Base-by-base conservation (phyloP, 2,888 invertebrate species). In the Monochamus alternatus region DNA sequence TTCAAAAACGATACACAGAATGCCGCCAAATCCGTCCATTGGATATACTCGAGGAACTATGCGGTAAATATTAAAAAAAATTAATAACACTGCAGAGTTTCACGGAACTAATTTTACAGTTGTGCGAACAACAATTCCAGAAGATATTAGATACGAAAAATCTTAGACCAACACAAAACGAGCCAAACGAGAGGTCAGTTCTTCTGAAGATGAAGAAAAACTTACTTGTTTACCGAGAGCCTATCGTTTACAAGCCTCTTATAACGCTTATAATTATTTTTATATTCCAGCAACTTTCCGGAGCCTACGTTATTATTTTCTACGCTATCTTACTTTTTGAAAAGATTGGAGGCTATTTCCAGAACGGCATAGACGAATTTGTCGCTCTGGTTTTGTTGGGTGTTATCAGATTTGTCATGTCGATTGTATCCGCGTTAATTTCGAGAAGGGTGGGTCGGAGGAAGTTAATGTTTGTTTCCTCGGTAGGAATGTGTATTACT, bases 271-370 rank as follows among this genome's bases (percentile, higher is more conserved):
- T 90, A 0, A 55, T 88, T 2, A 78, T 92, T 32, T 90, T 92
- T 79, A 52, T 91, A 5, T 87, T 92, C 32, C 92, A 92, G 86
- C 92, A 92, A 85, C 81, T 91, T 0, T 90, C 91, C 1, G 92
- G 92, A 5, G 89, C 89, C 1, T 92, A 92, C 82, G 91, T 91
- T 0, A 89, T 92, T 1, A 91, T 92, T 71, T 92, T 92, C 83
- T 92, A 92, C 81, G 91, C 92, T 0, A 89, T 91, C 5, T 90
- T 91, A 32, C 84, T 92, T 22, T 91, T 92, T 79, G 84, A 88
- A 44, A 38, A 38, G 5, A 38, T 38, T 38, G 38, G 38, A 1
- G 90, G 89, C 0, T 82, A 87, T 59, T 90, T 90, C 75, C 88
- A 88, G 10, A 84, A 84, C 43, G 89, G 89, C 31, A 84, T 91